These are phyloP conservation scores for Sinocyclocheilus maitianheensis DNA, from an alignment of 2,113 vertebrate genomes.

Conservation along the genomic window DNA sequence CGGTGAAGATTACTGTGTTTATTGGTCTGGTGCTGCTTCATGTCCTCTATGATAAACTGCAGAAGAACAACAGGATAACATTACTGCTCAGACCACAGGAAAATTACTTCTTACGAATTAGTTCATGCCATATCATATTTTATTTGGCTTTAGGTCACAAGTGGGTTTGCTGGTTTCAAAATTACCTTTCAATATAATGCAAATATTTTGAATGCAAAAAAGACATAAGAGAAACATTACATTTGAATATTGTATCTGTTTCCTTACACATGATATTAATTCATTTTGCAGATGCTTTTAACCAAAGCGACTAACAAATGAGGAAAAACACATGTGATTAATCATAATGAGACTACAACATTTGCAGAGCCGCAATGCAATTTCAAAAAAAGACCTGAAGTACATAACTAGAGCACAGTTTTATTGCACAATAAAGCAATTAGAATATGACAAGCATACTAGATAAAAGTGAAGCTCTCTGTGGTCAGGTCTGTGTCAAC, in stretches of 20 bases:
- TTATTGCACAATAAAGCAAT: background rate
- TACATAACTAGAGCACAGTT: background rate
- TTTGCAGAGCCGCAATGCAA: background rate
- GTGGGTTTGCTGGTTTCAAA: background rate
- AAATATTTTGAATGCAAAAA: background rate
- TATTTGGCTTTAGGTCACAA: background rate
- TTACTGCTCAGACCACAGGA: background rate
- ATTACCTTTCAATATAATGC: background rate
- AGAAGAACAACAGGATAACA: conserved; percentile 39
- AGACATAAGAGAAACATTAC: background rate
- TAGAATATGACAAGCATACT: background rate
- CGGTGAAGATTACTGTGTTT: conserved; percentile 95
- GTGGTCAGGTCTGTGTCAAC: conserved; percentile 2
- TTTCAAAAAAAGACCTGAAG: background rate
- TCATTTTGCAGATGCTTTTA: background rate
- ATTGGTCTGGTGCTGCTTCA: conserved; percentile 94
- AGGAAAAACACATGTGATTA: background rate
- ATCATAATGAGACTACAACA: background rate
- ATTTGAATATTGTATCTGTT: background rate
- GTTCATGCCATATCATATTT: background rate
- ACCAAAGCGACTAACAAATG: background rate
- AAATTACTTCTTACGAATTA: background rate
- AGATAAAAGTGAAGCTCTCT: background rate
- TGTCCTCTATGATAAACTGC: conserved; percentile 97
- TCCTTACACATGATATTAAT: background rate